A percentile compares a stretch with the other conserved stretches of the same genome.
Conservation (phyloP, 2,888 invertebrate genomes). For the Pinctada fucata region DNA sequence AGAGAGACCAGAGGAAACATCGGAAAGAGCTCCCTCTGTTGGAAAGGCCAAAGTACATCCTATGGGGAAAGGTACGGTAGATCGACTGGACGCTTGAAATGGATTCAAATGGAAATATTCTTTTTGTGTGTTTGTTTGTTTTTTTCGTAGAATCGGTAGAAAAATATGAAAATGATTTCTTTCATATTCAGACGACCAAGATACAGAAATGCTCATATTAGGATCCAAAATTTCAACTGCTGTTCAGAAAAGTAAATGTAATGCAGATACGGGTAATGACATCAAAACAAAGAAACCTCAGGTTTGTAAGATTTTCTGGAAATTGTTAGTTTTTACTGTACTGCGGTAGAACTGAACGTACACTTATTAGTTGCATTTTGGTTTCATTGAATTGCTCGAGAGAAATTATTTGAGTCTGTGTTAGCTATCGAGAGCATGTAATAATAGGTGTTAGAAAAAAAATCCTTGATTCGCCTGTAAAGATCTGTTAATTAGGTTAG, state of each 20-base stretch:
- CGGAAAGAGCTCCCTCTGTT: conserved; percentile 57
- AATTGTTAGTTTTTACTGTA: neutral
- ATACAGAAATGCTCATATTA: conserved; percentile 32
- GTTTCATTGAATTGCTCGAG: no score
- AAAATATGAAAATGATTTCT: neutral
- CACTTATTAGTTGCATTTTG: no score
- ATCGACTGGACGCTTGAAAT: neutral
- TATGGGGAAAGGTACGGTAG: conserved; percentile 59
- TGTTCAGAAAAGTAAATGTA: conserved; percentile 35
- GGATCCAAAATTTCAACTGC: conserved; percentile 42
- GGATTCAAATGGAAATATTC: no score
- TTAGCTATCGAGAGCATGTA: no score
- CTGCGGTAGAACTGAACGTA: no score
- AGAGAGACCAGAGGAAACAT: conserved; percentile 49
- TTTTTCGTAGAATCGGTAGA: no score
- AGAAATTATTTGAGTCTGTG: no score
- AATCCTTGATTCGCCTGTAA: no score
- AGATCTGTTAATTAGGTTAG: no score
- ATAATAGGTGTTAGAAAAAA: no score
- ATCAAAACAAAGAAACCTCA: conserved; percentile 35
- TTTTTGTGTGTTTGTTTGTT: no score
- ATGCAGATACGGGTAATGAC: conserved; percentile 39
- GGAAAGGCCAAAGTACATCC: conserved; percentile 69
- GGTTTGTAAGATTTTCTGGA: conserved; percentile 15
- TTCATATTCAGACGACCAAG: conserved; percentile 41